These are phyloP conservation scores for Acleris cristana DNA, from an alignment of 2,888 invertebrate species.

Conservation along the genomic window DNA sequence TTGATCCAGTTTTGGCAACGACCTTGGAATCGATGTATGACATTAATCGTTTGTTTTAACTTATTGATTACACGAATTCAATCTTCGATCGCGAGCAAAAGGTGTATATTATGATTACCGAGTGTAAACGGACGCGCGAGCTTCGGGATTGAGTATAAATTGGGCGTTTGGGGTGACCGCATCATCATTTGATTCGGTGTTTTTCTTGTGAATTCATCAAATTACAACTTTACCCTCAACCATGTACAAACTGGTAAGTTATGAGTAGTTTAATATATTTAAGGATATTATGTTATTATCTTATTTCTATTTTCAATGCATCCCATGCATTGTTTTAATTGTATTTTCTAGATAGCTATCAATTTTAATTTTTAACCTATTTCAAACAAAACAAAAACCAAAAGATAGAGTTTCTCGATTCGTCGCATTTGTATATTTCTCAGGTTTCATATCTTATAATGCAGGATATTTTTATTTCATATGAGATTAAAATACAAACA, in stretches of 20 bases:
- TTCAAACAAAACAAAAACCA: no score
- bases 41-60: slow-evolving; percentile 30
- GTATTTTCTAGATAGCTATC: no score
- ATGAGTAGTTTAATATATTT: no score
- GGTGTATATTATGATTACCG: slow-evolving; percentile 22
- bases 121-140: slow-evolving; percentile 38
- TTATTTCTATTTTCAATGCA: no score
- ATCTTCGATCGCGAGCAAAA: slow-evolving; percentile 33
- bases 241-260: slow-evolving; percentile 50
- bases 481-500: no score
- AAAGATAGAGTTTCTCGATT: no score
- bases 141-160: slow-evolving; percentile 45
- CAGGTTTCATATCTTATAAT: no score
- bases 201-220: slow-evolving; percentile 24
- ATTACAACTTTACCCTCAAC: slow-evolving; percentile 36
- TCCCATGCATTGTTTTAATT: no score
- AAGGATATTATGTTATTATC: no score
- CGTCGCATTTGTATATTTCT: no score
- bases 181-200: slow-evolving; percentile 44
- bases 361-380: no score
- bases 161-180: slow-evolving; percentile 37
- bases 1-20: slow-evolving; percentile 40
- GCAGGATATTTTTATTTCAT: no score
- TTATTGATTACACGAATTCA: slow-evolving; percentile 24
- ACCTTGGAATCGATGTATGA: slow-evolving; percentile 45